Base-by-base conservation (phyloP, 2,113 vertebrate genomes). In the Ornithorhynchus anatinus region DNA sequence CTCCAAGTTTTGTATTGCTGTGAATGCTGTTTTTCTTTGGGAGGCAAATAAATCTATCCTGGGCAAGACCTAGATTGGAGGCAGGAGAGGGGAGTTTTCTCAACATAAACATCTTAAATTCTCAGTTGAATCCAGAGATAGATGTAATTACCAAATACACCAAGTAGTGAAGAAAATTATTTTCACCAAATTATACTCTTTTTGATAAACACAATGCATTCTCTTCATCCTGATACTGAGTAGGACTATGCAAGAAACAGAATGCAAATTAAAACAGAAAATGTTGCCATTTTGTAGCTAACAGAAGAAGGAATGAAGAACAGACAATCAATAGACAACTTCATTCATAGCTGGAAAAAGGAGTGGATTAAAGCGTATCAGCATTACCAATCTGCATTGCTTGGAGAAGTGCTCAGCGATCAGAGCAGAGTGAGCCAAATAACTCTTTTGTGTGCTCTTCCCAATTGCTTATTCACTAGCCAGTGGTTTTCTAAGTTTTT, bases 291-390 rank as follows among this genome's bases (percentile, higher is more conserved):
- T 27, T 38, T 32, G 17, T 65, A 22, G 17, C 53, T 61, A 19
- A 85, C 82, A 38, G 52, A 79, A 69, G 61, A 54, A 47, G 32
- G 52, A 68, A 64, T 59, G 50, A 67, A 82, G 32, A 82, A 29
- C 2, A 54, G 72, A 51, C 73, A 79, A 84, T 59, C 66, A 53
- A 59, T n/a, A n/a, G 73, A 56, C 17, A 65, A 19, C 11, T 73
- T 52, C 5, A 37, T 7, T 61, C 25, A 20, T 66, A 64, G 50
- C 58, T 70, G 69, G 69, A 81, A 77, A 67, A 79, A 71, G 0
- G 39, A 56, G 71, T 65, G 82, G 54, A 68, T 19, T 48, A 50
- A 73, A 77, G 75, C 44, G 59, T 29, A 63, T 59, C 36, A 48
- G 66, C 35, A 67, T 45, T 22, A 69, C 12, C 33, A 63, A 6